Conservation (phyloP, 2,888 invertebrate genomes). For the Tachina grossa region DNA sequence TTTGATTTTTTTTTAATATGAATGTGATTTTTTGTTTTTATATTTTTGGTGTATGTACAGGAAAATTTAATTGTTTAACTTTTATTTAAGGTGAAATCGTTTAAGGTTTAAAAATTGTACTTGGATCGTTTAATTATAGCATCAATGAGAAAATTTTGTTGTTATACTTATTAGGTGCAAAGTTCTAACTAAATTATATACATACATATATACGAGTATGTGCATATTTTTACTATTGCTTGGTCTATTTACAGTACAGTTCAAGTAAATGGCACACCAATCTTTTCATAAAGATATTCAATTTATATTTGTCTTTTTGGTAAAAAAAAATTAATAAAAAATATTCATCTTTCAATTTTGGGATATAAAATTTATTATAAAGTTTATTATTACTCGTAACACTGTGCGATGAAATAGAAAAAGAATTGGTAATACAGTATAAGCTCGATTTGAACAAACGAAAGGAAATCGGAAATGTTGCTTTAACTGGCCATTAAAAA, state of each 20-base stretch:
- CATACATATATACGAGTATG: neutral
- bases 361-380: too few relatives aligned
- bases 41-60: constrained; percentile 63
- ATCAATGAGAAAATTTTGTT: constrained; percentile 31
- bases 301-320: neutral
- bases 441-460: too few relatives aligned
- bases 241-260: constrained; percentile 30
- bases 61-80: constrained; percentile 31
- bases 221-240: constrained; percentile 17
- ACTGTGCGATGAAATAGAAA: too few relatives aligned
- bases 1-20: constrained; percentile 32
- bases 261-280: neutral
- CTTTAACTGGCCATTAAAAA: too few relatives aligned
- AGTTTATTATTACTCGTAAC: too few relatives aligned
- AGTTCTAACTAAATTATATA: neutral
- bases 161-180: constrained; percentile 33
- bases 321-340: neutral
- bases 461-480: too few relatives aligned
- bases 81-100: constrained; percentile 60
- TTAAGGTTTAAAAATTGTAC: constrained; percentile 62
- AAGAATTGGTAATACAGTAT: too few relatives aligned
- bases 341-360: neutral
- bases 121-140: constrained; percentile 56
- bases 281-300: constrained; percentile 1
- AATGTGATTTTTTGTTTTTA: neutral